Evolutionary conservation across 2,888 invertebrate genomes (phyloP), one percentile per base, ranked within the genome.

Genomic region (Dryococelus australis): DNA sequence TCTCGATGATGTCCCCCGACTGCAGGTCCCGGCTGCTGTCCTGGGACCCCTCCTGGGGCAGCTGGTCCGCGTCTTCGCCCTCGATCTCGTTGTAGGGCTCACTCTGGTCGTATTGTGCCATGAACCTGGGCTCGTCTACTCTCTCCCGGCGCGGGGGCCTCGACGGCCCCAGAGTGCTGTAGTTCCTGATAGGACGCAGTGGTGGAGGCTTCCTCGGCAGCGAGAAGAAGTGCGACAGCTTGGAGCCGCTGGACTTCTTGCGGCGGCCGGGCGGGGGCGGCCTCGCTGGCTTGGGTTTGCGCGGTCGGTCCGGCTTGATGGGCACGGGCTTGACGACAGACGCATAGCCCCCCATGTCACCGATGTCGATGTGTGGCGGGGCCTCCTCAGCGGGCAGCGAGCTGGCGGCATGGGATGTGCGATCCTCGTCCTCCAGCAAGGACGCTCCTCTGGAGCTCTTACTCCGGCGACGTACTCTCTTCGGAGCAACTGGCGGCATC

Each of bases 1-100:
- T 97, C 90, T 95, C 96, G 3, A 97, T 94, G 83, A 97, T 94
- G 88, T 96, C 96, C 13, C 96, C 97, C 28, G 96, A 96, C 89
- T 96, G 95, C 85, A 97, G 92, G 90, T 95, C 94, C 90, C 95
- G 87, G 10, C 85, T 88, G 80, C 88, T 89, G 26, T 86, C 88
- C 28, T 94, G 85, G 43, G 90, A 89, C 35, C 88, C 87, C 27
- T 88, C 85, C 84, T 87, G 24, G 85, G 83, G 27, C 47, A 85
- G 83, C 28, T 85, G 84, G 10, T 85, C n/a, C n/a, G n/a, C n/a
- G n/a, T n/a, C n/a, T 87, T 88, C 88, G 13, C 27, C 87, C 12
- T 88, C 88, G 16, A 88, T 88, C 85, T 88, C 89, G 43, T 87
- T 79, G 84, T 88, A 88, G 0, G 88, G 80, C 80, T 86, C 88